Conservation (phyloP, 64 coral and sea anemone species). For the Cladopsammia gracilis region DNA sequence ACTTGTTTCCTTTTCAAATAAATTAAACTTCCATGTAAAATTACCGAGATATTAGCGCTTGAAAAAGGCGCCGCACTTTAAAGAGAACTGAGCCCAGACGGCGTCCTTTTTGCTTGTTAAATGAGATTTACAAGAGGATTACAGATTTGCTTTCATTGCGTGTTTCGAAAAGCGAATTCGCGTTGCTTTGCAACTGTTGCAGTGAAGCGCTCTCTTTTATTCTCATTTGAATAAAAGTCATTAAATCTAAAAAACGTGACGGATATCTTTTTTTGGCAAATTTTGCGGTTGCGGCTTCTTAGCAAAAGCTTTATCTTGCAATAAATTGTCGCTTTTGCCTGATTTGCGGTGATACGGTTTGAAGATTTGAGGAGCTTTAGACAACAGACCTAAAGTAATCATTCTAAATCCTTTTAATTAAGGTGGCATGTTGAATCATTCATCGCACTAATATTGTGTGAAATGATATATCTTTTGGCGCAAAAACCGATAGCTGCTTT, state of each 20-base stretch:
- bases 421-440: no score
- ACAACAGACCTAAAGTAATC: conserved; percentile 19
- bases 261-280: not conserved
- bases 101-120: conserved; percentile 35
- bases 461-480: not conserved
- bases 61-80: conserved; percentile 41
- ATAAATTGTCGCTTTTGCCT: conserved; percentile 9
- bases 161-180: not conserved
- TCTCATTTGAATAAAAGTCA: conserved; percentile 20
- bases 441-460: not conserved
- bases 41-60: conserved; percentile 67
- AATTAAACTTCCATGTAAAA: conserved; percentile 61
- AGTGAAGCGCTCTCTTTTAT: not conserved
- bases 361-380: conserved; percentile 14
- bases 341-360: conserved; percentile 13
- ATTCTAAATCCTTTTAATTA: not conserved
- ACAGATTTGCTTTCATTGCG: conserved; percentile 6
- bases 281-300: conserved; percentile 5
- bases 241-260: not conserved
- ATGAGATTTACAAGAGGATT: conserved; percentile 52
- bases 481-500: no score
- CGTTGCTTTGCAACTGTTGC: not conserved
- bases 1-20: conserved; percentile 37
- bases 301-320: not conserved
- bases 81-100: conserved; percentile 31